A percentile compares a stretch with the other conserved stretches of the same genome.
Conservation (phyloP, 2,888 invertebrate genomes). For the Spilosoma lubricipeda region DNA sequence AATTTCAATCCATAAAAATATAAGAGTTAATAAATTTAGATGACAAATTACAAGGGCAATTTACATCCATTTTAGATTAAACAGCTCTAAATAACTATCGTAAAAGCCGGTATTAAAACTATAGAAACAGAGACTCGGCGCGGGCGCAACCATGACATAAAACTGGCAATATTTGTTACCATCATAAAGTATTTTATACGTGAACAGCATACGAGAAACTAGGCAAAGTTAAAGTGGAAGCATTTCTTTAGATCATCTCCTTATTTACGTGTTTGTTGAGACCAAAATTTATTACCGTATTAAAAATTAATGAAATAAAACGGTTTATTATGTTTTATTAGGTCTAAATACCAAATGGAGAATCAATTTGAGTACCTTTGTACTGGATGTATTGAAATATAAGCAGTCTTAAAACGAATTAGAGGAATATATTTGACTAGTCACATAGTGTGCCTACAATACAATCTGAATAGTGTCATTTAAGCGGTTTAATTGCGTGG, state of each 20-base stretch:
- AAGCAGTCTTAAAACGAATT: conserved; percentile 55
- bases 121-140: conserved; percentile 56
- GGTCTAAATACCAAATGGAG: conserved; percentile 31
- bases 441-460: conserved; percentile 40
- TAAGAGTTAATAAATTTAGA: conserved; percentile 50
- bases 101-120: conserved; percentile 57
- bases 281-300: conserved; percentile 48
- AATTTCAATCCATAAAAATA: conserved; percentile 45
- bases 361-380: conserved; percentile 42
- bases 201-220: conserved; percentile 54
- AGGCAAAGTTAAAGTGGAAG: conserved; percentile 54
- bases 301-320: conserved; percentile 37
- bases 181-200: conserved; percentile 70
- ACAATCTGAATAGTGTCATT: conserved; percentile 43
- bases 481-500: conserved; percentile 59
- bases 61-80: conserved; percentile 58
- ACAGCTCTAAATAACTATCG: conserved; percentile 56
- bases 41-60: conserved; percentile 57
- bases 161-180: conserved; percentile 69
- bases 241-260: conserved; percentile 59
- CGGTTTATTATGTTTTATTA: conserved; percentile 33
- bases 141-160: conserved; percentile 62
- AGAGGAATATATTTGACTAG: conserved; percentile 53
- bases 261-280: conserved; percentile 58
- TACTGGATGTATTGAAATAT: conserved; percentile 46